Evolutionary conservation across 2,113 vertebrate species (phyloP).

Genomic region (Corythornis cristatus): DNA sequence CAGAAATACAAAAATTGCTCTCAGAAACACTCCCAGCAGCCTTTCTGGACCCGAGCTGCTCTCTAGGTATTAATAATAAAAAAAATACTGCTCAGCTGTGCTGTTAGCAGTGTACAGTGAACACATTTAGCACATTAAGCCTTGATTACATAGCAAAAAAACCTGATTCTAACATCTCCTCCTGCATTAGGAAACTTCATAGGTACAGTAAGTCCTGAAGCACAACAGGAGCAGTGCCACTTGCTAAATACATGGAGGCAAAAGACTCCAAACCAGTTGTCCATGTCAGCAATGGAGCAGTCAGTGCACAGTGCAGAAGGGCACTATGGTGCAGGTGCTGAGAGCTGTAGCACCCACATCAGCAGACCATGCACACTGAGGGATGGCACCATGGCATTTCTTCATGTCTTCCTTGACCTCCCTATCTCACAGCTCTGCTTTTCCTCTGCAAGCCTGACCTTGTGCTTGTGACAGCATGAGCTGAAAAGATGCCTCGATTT

Average conservation of each 20-base stretch:
- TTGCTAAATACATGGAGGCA: neutral
- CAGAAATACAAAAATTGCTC: neutral
- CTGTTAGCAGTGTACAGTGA: neutral
- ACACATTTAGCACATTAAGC: neutral
- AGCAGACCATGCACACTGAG: accelerated
- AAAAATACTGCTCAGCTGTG: neutral
- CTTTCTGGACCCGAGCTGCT: neutral
- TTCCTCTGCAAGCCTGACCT: neutral
- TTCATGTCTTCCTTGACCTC: neutral
- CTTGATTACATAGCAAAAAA: neutral
- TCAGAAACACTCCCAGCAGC: constrained; percentile 22
- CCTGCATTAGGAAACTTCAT: neutral
- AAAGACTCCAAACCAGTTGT: neutral
- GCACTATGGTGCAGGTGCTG: accelerated
- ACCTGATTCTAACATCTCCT: neutral
- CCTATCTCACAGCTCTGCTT: neutral
- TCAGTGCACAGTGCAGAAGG: neutral
- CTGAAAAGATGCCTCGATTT: neutral
- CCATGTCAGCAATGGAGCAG: neutral
- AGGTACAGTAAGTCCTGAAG: neutral
- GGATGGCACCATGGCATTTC: accelerated
- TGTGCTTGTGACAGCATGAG: neutral
- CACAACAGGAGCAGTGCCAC: accelerated
- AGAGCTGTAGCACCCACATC: neutral
- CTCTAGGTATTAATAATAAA: neutral